These are phyloP conservation scores for Phenacoccus solenopsis DNA, from an alignment of 1,140 invertebrate species.

Conservation along the genomic window DNA sequence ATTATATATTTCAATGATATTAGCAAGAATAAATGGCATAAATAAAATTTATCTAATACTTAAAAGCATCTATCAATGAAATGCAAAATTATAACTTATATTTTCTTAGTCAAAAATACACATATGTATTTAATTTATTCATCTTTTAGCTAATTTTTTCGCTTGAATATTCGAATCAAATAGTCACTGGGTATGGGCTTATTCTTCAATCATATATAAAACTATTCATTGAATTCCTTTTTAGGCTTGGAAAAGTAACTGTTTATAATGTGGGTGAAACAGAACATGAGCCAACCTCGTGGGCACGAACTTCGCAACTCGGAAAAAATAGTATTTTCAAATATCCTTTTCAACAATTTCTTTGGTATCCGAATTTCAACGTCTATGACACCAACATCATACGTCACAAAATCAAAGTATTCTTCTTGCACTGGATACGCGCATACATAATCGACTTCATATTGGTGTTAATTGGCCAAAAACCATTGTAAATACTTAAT, in stretches of 20 bases:
- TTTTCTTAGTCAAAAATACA: too few species aligned
- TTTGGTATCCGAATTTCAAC: constrained; percentile 71
- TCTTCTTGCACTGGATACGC: constrained; percentile 73
- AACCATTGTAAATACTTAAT: constrained; percentile 58
- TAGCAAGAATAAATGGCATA: too few species aligned
- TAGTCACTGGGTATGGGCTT: too few species aligned
- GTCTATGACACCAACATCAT: constrained; percentile 55
- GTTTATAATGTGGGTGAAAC: constrained; percentile 61
- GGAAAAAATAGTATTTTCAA: constrained; percentile 51
- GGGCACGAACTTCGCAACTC: constrained; percentile 63
- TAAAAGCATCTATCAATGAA: too few species aligned
- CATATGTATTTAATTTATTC: too few species aligned
- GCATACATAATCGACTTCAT: constrained; percentile 75
- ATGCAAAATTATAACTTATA: too few species aligned
- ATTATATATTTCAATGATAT: too few species aligned
- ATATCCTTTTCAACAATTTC: constrained; percentile 62
- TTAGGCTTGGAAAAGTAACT: constrained; percentile 46
- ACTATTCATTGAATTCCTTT: too few species aligned
- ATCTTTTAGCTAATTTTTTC: too few species aligned
- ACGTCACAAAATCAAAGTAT: constrained; percentile 55
- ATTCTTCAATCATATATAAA: too few species aligned
- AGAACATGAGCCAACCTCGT: constrained; percentile 50
- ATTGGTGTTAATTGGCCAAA: constrained; percentile 61
- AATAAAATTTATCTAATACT: too few species aligned
- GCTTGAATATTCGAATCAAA: too few species aligned